Evolutionary conservation across 2,888 invertebrate genomes (phyloP).

Genomic region (Elysia crispata): DNA sequence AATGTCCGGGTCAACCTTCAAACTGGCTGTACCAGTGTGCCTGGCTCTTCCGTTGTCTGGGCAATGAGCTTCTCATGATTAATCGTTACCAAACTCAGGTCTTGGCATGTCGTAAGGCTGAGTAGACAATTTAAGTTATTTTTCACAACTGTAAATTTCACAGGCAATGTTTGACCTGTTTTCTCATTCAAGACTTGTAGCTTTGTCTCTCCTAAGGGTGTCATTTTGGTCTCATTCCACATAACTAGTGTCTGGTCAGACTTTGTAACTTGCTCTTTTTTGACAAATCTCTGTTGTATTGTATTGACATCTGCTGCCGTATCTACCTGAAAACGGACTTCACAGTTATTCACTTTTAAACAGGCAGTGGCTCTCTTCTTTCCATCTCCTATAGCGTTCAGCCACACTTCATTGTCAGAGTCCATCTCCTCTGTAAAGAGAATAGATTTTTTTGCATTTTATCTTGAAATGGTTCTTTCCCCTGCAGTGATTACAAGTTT

Average conservation of each 20-base stretch:
- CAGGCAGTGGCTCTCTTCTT: not conserved
- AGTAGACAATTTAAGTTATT: not conserved
- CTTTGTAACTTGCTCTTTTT: not conserved
- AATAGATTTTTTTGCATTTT: not conserved
- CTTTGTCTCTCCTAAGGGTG: not conserved
- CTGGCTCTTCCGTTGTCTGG: conserved; percentile 29
- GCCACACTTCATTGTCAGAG: not conserved
- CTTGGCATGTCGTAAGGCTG: not conserved
- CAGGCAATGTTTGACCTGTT: not conserved
- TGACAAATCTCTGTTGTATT: not conserved
- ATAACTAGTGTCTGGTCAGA: not conserved
- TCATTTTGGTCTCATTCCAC: conserved; percentile 9
- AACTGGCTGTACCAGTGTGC: conserved; percentile 31
- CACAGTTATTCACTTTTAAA: not conserved
- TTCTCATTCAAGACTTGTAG: not conserved
- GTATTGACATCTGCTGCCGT: conserved; percentile 25
- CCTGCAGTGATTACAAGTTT: not conserved
- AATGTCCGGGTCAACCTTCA: conserved; percentile 16
- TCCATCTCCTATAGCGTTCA: not conserved
- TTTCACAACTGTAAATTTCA: conserved; percentile 11
- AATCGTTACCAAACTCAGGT: not conserved
- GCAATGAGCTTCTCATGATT: not conserved
- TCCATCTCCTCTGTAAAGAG: not conserved
- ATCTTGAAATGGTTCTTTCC: not conserved
- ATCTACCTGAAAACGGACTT: conserved; percentile 13